Base-by-base conservation (phyloP, 2,113 vertebrate genomes). In the Larimichthys polyactis region DNA sequence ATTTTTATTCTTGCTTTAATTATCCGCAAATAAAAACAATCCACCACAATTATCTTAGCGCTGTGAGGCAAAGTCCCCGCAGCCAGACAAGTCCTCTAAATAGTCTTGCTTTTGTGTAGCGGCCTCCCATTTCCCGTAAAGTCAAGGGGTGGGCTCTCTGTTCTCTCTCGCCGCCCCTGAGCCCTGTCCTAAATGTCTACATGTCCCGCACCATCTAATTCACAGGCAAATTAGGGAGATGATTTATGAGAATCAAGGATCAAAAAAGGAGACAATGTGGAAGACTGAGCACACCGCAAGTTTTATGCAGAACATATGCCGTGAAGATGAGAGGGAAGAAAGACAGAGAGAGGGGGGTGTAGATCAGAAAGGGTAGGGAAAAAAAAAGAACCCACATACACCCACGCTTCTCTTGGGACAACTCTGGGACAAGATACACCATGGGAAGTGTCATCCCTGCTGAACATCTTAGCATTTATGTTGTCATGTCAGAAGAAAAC, bases 201-300 rank as follows among this genome's bases (percentile, higher is more conserved):
- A 88, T 83, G 89, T 91, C 90, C 84, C 57, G 64, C 89, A 90
- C 82, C 88, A 84, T 95, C 88, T 93, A 89, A 93, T 92, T 94
- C 89, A 90, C 84, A 86, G 82, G 82, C 85, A 94, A 94, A 93
- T 92, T 90, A 92, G 59, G 70, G 79, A 88, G 83, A 89, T 93
- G 85, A 93, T 94, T 94, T 93, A 94, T 93, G 90, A 89, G 89
- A 91, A 93, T 88, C 72, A 76, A 81, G 87, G 90, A 93, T 93
- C 83, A 94, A 92, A 94, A 91, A 92, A 85, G 77, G 62, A 92
- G 92, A 93, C 91, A 87, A 89, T 90, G 76, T 89, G 86, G 84
- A 94, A 90, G 90, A 91, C 87, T 71, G 59, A 80, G 87, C 66
- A 64, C 81, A 92, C 93, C 91, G 40, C 92, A 93, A 84, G 20